Conservation (phyloP, 2,113 vertebrate genomes). For the Caranx melampygus region DNA sequence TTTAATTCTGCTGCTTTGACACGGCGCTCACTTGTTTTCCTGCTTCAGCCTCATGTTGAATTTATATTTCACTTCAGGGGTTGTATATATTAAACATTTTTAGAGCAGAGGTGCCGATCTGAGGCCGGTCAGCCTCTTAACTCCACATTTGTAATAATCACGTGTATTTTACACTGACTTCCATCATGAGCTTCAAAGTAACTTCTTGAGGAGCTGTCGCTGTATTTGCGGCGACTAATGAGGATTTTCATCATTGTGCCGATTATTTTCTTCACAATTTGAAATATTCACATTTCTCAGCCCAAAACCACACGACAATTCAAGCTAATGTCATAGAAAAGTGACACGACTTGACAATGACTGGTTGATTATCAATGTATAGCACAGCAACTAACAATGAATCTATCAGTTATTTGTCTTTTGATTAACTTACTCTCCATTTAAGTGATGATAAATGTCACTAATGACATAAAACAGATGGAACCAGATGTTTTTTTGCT, state of each 20-base stretch:
- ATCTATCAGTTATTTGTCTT: too few relatives aligned
- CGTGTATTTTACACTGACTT: neutral
- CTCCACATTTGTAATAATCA: conserved; percentile 12
- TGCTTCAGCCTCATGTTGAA: conserved; percentile 42
- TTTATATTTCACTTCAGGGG: conserved; percentile 53
- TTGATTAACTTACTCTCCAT: too few relatives aligned
- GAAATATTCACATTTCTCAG: neutral
- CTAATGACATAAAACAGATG: neutral
- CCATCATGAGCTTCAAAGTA: neutral
- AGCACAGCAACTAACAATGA: neutral
- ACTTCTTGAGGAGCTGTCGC: neutral
- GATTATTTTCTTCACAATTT: neutral
- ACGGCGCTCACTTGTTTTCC: conserved; percentile 31
- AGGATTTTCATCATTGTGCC: neutral
- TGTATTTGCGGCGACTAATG: neutral
- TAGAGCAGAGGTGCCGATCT: conserved; percentile 47
- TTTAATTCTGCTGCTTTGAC: conserved; percentile 35
- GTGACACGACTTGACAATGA: neutral
- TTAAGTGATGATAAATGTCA: too few relatives aligned
- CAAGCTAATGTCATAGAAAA: neutral
- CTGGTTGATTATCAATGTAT: neutral
- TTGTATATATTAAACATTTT: conserved; percentile 62
- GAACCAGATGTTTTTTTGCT: too few relatives aligned
- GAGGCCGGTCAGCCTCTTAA: conserved; percentile 43
- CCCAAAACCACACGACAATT: neutral